Conservation (phyloP, 2,888 invertebrate genomes). For the Acanthosepion lycidas region DNA sequence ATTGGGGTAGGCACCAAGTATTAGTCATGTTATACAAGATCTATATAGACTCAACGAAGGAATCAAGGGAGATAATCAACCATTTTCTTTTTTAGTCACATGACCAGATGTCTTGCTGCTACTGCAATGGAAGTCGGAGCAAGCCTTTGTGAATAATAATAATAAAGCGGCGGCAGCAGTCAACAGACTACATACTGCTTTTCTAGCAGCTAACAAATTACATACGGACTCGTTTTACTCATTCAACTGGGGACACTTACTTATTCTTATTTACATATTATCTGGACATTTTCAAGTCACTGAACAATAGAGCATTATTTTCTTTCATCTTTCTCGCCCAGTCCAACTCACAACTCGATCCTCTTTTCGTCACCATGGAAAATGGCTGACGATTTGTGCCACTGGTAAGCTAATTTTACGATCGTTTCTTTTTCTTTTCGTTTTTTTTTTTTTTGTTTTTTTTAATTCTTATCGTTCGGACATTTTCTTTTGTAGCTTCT, state of each 20-base stretch:
- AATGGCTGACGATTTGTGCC: slow-evolving; percentile 14
- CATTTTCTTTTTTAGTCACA: neutral
- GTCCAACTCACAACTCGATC: slow-evolving; percentile 11
- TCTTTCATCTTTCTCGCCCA: neutral
- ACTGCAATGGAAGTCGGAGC: neutral
- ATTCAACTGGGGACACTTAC: neutral
- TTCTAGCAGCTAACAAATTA: neutral
- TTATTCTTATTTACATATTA: neutral
- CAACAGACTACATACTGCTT: neutral
- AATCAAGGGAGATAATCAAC: neutral
- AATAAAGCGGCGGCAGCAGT: neutral
- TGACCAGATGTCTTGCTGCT: neutral
- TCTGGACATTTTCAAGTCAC: neutral
- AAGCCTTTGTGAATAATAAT: slow-evolving; percentile 12
- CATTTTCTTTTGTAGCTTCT: neutral
- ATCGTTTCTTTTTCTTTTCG: neutral
- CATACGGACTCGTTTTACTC: neutral
- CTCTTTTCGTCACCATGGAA: slow-evolving; percentile 22
- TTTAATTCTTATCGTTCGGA: neutral
- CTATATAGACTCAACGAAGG: neutral
- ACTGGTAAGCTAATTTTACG: slow-evolving; percentile 6
- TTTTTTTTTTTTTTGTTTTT: neutral
- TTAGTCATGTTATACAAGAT: slow-evolving; percentile 9
- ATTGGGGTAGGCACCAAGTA: neutral
- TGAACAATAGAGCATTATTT: neutral